Evolutionary conservation across 2,888 invertebrate genomes (phyloP), one percentile per base, ranked within the genome.

Genomic region (Dasysyrphus tricinctus): DNA sequence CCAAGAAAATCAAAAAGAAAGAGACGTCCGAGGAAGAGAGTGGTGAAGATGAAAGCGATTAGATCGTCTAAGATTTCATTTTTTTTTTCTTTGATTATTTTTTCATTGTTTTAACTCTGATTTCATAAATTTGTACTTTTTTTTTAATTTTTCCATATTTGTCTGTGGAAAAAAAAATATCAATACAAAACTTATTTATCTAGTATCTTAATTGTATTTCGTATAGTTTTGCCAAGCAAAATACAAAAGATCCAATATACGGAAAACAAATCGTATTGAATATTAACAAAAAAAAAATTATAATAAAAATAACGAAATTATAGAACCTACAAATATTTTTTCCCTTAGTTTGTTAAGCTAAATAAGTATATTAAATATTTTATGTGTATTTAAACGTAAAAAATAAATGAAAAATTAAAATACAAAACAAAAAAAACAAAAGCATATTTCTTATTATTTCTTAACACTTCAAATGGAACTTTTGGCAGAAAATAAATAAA

Each of bases 11-110:
- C 81, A 95, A 93, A 94, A 95, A 93, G 94, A 95, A 94, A 90
- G 94, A 94, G 90, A 95, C 95, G 47, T 95, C 95, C 73, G 94
- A 94, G 84, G 95, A 94, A 44, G 95, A 95, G 75, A 94, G 94
- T 85, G 94, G 94, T 88, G 95, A 94, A 84, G 95, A 95, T 89
- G 94, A 94, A 91, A 94, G 95, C 93, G 94, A 95, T 93, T 94
- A 94, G 94, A 89, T 88, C 88, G 78, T 76, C 44, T 42, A 79
- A 88, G 83, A 83, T 86, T 85, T 34, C 59, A 61, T 61, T 24
- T 69, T 44, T 69, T 44, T 44, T 42, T 24, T 42, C 24, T 61
- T 63, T 56, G 24, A 54, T 75, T 44, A 78, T 65, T 51, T 69
- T 65, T 59, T 82, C 70, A 81, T 82, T 77, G 77, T 77, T 85